Conservation (phyloP, 1,140 invertebrate species). For the Bombus pascuorum region DNA sequence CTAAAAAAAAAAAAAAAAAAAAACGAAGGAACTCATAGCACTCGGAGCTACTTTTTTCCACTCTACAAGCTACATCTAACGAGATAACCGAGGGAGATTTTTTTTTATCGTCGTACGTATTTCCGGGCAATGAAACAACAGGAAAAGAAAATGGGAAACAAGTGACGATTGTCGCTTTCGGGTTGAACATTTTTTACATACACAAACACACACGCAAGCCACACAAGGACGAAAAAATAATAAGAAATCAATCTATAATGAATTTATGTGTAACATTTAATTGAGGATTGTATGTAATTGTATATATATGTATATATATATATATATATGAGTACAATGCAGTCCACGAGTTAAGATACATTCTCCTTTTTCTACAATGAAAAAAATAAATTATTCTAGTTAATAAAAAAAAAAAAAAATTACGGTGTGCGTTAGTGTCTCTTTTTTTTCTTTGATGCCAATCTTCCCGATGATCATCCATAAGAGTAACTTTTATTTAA, state of each 20-base stretch:
- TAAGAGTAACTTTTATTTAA: background rate
- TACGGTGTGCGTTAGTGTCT: conserved; percentile 63
- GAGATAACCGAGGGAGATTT: background rate
- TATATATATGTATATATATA: conserved; percentile 44
- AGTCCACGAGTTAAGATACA: conserved; percentile 82
- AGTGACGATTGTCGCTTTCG: conserved; percentile 51
- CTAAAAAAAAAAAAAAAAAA: background rate
- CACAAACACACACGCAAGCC: conserved; percentile 7
- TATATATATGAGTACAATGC: conserved; percentile 79
- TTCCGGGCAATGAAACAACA: background rate
- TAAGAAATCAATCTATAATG: conserved; percentile 77
- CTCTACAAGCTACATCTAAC: background rate
- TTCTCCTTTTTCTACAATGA: conserved; percentile 84
- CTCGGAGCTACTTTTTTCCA: conserved; percentile 56
- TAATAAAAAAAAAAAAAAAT: conserved; percentile 77
- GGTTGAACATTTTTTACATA: conserved; percentile 44
- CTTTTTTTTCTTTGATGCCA: conserved; percentile 16
- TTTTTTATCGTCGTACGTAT: conserved; percentile 1
- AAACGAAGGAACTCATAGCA: conserved; percentile 22
- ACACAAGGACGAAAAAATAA: conserved; percentile 70
- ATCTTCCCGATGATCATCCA: conserved; percentile 7
- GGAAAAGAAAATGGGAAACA: background rate
- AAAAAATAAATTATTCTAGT: conserved; percentile 84
- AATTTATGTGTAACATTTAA: conserved; percentile 82
- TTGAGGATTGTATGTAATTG: conserved; percentile 82